These are phyloP conservation scores for Subanguina moxae DNA, from an alignment of 1,140 invertebrate species.

Conservation along the genomic window DNA sequence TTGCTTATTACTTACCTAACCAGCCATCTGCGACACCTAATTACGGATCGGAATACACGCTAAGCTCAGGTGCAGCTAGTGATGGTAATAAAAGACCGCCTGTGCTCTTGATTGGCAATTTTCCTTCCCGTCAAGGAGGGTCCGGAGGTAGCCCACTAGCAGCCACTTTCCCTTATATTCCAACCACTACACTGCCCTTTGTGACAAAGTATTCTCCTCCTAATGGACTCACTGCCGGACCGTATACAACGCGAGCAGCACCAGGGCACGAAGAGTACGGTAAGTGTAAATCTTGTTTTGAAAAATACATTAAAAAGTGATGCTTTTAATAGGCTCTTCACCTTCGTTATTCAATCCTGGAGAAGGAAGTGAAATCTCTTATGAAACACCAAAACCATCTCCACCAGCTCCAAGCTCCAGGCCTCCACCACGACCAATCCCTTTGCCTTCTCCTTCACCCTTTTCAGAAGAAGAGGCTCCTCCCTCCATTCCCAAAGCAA, in stretches of 20 bases:
- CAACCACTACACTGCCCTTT: not conserved
- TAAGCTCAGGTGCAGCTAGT: not conserved
- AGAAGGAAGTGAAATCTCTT: not conserved
- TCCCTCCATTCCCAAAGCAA: not conserved
- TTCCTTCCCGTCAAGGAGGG: slow-evolving; percentile 14
- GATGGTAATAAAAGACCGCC: slow-evolving; percentile 20
- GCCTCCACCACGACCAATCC: slow-evolving; percentile 10
- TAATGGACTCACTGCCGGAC: not conserved
- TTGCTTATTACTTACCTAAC: not conserved
- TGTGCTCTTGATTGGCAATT: slow-evolving; percentile 25
- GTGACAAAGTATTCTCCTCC: not conserved
- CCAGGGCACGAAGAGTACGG: not conserved
- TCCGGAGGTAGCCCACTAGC: not conserved
- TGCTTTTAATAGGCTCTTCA: not conserved
- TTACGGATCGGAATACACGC: not conserved
- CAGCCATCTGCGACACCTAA: not conserved
- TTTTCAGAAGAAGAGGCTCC: slow-evolving; percentile 3
- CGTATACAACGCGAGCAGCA: slow-evolving; percentile 9
- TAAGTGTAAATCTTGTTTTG: no score
- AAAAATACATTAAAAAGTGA: no score
- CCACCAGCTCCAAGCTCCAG: not conserved
- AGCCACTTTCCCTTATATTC: not conserved
- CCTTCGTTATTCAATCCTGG: not conserved
- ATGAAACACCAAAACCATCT: not conserved
- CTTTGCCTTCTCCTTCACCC: not conserved